Evolutionary conservation across 2,797 vertebrate species (phyloP).

Genomic region (Paedocypris micromegethes): DNA sequence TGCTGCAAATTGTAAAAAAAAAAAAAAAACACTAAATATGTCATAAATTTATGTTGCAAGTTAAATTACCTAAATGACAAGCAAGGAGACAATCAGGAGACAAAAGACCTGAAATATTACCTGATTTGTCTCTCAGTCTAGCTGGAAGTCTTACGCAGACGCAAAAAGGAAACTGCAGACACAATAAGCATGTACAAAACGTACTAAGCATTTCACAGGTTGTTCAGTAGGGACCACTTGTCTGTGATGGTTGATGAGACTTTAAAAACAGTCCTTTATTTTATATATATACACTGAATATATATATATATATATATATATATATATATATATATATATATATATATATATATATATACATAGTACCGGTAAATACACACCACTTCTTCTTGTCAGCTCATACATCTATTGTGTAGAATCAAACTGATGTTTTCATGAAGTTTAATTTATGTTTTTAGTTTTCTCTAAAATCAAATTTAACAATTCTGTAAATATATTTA

Average conservation of each 20-base stretch:
- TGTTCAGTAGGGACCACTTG: slow-evolving; percentile 60
- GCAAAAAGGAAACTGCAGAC: slow-evolving; percentile 64
- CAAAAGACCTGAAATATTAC: no score
- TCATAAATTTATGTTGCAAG: slow-evolving; percentile 50
- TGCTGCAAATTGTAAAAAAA: slow-evolving; percentile 38
- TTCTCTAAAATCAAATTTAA: slow-evolving; percentile 5
- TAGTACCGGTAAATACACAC: not conserved
- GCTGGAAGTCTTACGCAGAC: slow-evolving; percentile 62
- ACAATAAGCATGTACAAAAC: slow-evolving; percentile 69
- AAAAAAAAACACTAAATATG: slow-evolving; percentile 45
- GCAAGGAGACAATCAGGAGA: no score
- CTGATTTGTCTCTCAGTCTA: slow-evolving; percentile 32
- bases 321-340: no score
- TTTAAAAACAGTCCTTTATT: slow-evolving; percentile 60
- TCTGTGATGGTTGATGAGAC: slow-evolving; percentile 53
- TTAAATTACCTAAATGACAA: no score
- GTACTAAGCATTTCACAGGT: slow-evolving; percentile 73
- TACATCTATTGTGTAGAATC: slow-evolving; percentile 42
- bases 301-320: no score
- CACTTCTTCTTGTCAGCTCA: slow-evolving; percentile 56
- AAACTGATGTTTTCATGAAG: slow-evolving; percentile 36
- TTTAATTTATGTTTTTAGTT: slow-evolving; percentile 22
- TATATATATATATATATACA: no score
- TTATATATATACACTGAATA: slow-evolving; percentile 48
- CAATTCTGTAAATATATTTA: slow-evolving; percentile 51